Conservation (phyloP, 1,140 invertebrate species). For the Globodera rostochiensis region DNA sequence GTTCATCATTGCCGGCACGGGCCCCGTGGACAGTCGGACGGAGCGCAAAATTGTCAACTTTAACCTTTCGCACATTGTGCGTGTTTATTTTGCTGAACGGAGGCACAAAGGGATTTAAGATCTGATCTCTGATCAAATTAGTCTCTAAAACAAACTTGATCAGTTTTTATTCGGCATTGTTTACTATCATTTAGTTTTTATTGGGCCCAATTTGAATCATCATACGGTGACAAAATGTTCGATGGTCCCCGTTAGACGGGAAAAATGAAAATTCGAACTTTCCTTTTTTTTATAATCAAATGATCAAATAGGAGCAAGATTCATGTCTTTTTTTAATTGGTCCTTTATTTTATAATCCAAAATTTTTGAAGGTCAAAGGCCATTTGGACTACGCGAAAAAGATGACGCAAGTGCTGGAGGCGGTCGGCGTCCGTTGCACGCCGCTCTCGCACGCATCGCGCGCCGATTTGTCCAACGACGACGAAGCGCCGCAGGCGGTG, state of each 20-base stretch:
- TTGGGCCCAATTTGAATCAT: too few relatives aligned
- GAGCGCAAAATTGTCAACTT: slow-evolving; percentile 65
- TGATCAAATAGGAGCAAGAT: too few relatives aligned
- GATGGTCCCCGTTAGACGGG: not conserved
- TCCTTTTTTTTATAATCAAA: too few relatives aligned
- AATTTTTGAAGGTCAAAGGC: slow-evolving; percentile 51
- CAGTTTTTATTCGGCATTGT: not conserved
- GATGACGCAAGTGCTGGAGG: slow-evolving; percentile 59
- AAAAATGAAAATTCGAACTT: too few relatives aligned
- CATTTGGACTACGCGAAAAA: slow-evolving; percentile 62
- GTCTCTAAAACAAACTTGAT: not conserved
- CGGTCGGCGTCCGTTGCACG: slow-evolving; percentile 58
- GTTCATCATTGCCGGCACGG: slow-evolving; percentile 67
- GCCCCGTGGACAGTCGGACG: slow-evolving; percentile 66
- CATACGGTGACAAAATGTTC: too few relatives aligned
- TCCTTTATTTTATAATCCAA: too few relatives aligned
- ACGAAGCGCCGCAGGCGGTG: not conserved
- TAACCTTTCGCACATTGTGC: slow-evolving; percentile 62
- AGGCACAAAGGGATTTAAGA: too few relatives aligned
- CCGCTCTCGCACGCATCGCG: slow-evolving; percentile 40
- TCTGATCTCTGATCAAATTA: too few relatives aligned
- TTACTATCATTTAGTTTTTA: not conserved
- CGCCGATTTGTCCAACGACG: slow-evolving; percentile 16
- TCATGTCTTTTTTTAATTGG: too few relatives aligned
- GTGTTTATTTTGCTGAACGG: slow-evolving; percentile 5